Conservation (phyloP, 2,113 vertebrate species). For the Sphyrna mokarran region DNA sequence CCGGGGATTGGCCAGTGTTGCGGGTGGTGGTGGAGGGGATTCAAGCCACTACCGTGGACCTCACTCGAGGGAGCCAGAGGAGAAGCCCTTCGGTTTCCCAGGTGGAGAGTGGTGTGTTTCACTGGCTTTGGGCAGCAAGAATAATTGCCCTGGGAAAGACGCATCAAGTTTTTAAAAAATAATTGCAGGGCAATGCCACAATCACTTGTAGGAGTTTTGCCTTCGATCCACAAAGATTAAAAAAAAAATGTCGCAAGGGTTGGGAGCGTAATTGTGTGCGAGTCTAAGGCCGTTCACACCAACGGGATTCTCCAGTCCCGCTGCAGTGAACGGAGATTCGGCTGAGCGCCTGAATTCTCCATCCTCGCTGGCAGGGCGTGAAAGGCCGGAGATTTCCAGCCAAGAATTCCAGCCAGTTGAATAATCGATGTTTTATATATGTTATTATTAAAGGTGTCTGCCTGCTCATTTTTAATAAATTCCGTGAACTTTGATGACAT, state of each 20-base stretch:
- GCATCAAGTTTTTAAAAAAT: not conserved
- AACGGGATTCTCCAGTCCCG: too few species aligned
- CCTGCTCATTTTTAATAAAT: constrained; percentile 27
- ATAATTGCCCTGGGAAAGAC: not conserved
- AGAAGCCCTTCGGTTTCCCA: not conserved
- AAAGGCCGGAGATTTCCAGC: too few species aligned
- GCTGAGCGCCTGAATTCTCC: too few species aligned
- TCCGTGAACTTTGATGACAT: constrained; percentile 6
- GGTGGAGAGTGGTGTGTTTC: not conserved
- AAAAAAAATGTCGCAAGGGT: too few species aligned
- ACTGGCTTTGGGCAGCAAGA: not conserved
- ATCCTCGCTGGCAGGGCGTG: too few species aligned
- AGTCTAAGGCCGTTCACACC: too few species aligned
- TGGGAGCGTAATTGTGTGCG: not conserved
- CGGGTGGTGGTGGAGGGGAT: not conserved
- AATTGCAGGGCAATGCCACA: not conserved
- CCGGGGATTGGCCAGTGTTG: not conserved
- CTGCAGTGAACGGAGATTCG: too few species aligned
- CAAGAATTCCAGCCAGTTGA: not conserved
- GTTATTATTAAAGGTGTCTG: constrained; percentile 32
- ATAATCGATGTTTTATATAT: not conserved
- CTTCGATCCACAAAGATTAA: not conserved
- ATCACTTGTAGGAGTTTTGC: not conserved
- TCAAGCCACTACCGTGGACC: not conserved
- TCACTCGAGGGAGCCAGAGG: not conserved